Evolutionary conservation across 2,888 invertebrate genomes (phyloP), one percentile per base, ranked within the genome.

Genomic region (Rhimphoctona megacephalus): DNA sequence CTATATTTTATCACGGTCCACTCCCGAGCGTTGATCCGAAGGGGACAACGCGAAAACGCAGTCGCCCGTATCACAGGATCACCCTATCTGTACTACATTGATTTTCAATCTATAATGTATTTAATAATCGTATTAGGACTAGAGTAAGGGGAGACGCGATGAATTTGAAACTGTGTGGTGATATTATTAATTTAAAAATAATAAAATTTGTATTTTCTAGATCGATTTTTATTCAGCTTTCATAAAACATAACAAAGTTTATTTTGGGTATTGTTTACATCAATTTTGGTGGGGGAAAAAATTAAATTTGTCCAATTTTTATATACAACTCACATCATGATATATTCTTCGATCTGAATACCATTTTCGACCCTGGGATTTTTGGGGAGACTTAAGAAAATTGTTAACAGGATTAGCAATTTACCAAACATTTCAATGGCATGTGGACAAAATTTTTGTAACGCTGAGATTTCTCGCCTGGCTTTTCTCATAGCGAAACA

Each of bases 61-160:
- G 61, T 82, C 87, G 83, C 30, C 88, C 87, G 88, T 87, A 74
- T 88, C 85, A 88, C 87, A 78, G 80, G 87, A 84, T 89, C 85
- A 69, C 64, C 87, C 80, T 88, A 89, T 89, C 88, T 81, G 76
- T 54, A 30, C 69, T 83, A 86, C 86, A 88, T 89, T 89, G 89
- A 89, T 88, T 89, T 85, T 86, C 54, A 87, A 87, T 88, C 88
- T 88, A 85, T 88, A 83, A 88, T 88, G 87, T 89, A 88, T 89
- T 88, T 89, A 86, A 89, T 88, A 88, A 87, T 83, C 85, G 87
- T 69, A 88, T 87, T 78, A 85, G 77, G 73, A 43, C 64, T 30
- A n/a, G 46, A 49, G 57, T 67, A 57, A 69, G 54, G 70, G 72
- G 67, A 80, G 61, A 78, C 61, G 54, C 49, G 49, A 80, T 66